Percentiles rank a stretch among this genome's conserved stretches.
These are phyloP conservation scores for Platorchestia sp. DNA, from an alignment of 1,140 invertebrate species.

Conservation along the genomic window DNA sequence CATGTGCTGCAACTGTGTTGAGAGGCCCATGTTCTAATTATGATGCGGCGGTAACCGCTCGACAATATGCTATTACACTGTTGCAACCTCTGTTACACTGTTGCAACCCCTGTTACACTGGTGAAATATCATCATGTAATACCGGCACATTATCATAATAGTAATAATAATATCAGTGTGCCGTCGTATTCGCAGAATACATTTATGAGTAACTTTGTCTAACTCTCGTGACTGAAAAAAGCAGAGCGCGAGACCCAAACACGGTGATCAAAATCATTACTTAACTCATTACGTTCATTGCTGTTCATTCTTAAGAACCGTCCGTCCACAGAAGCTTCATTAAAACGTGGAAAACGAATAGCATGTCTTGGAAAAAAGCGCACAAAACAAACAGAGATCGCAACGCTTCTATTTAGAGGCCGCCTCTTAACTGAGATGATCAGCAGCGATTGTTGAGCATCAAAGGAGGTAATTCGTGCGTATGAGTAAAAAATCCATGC, in stretches of 20 bases:
- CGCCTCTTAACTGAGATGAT: background rate
- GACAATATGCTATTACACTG: background rate
- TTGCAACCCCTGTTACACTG: background rate
- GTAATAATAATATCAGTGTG: no score
- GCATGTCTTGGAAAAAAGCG: background rate
- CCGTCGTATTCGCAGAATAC: background rate
- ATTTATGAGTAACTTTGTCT: no score
- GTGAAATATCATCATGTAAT: background rate
- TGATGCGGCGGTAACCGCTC: background rate
- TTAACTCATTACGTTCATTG: background rate
- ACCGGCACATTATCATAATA: no score
- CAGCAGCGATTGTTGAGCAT: background rate
- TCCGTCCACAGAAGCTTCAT: background rate
- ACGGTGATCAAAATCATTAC: background rate
- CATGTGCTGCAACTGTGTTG: background rate
- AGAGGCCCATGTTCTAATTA: background rate
- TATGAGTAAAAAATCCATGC: background rate
- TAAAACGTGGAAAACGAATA: background rate
- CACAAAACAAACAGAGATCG: background rate
- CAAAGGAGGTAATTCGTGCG: background rate
- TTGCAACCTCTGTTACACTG: no score
- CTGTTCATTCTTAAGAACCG: background rate
- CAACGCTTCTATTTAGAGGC: background rate
- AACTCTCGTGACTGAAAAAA: background rate
- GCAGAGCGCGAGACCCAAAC: background rate